These are phyloP conservation scores for Lordiphosa clarofinis DNA, from an alignment of 1,140 invertebrate species.

Conservation along the genomic window DNA sequence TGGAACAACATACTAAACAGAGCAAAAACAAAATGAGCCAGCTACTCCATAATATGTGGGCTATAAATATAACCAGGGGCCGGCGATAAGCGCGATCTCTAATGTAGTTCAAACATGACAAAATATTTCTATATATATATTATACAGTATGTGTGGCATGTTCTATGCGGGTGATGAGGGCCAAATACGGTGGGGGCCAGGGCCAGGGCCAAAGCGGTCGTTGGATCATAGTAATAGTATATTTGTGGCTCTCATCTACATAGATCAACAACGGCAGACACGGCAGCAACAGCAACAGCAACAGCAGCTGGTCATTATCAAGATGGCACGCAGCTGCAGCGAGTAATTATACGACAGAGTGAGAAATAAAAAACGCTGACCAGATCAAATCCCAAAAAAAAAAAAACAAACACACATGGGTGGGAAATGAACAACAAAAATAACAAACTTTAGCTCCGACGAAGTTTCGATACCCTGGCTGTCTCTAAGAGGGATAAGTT, in stretches of 20 bases:
- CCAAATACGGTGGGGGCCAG: neutral
- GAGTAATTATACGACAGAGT: conserved; percentile 10
- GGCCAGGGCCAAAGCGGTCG: neutral
- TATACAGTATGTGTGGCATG: neutral
- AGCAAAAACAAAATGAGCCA: too few species aligned
- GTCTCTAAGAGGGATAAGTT: too few species aligned
- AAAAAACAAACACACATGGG: conserved; percentile 1
- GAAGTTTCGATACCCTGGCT: too few species aligned
- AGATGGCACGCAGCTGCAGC: conserved; percentile 14
- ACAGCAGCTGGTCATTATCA: conserved; percentile 14
- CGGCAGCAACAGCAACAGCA: neutral
- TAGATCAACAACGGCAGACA: neutral
- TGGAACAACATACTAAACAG: neutral
- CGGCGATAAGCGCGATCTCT: too few species aligned
- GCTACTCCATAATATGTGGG: too few species aligned
- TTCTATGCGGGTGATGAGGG: neutral
- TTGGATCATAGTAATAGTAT: neutral
- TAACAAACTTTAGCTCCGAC: too few species aligned
- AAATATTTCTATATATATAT: neutral
- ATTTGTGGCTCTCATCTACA: too few species aligned
- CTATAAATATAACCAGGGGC: too few species aligned
- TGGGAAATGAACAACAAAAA: too few species aligned
- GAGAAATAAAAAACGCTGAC: conserved; percentile 15
- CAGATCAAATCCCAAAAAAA: conserved; percentile 7
- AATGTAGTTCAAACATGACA: too few species aligned